Base-by-base conservation (phyloP, 1,140 invertebrate genomes). In the Potamilus streckersoni region DNA sequence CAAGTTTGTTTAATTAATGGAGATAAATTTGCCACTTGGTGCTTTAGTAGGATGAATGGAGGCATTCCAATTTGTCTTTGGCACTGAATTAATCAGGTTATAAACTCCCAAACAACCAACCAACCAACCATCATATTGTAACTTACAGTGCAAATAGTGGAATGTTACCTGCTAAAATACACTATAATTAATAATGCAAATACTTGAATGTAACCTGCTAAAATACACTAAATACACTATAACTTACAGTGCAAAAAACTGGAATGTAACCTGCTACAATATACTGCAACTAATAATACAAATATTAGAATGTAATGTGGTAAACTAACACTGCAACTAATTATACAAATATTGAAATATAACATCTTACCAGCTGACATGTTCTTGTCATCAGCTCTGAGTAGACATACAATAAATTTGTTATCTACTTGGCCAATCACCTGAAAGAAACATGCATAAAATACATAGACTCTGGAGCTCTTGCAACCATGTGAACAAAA, bases 401-500 rank as follows among this genome's bases (percentile, higher is more conserved):
- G 76, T 20, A 91, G 73, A 81, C 90, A 91, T 2, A 85, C 91
- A 85, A 94, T 94, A 86, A 94, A 94, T 88, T 94, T 94, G 38
- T 89, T 87, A 86, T 94, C 94, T 13, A 94, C 85, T 88, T 94
- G 93, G 16, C 92, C 92, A 67, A 94, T 83, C n/a, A 94, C 91
- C 91, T 91, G 82, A 17, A 78, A 84, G 67, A 62, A 72, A 69
- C 70, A 31, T 69, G 55, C 49, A 55, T 59, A 61, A 20, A n/a
- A 20, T 20, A 71, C 31, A 23, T 5, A n/a, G 60, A n/a, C 60
- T 62, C 19, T 23, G 19, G 6, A 62, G 60, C 38, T 6, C 6
- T 6, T 49, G 38, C 38, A 4, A 49, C 38, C 38, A 49, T 49
- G 38, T 49, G 6, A 49, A 49, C 38, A 8, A 49, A 11, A 49